Evolutionary conservation across 2,113 vertebrate genomes (phyloP), one percentile per base, ranked within the genome.

Genomic region (Conger conger): DNA sequence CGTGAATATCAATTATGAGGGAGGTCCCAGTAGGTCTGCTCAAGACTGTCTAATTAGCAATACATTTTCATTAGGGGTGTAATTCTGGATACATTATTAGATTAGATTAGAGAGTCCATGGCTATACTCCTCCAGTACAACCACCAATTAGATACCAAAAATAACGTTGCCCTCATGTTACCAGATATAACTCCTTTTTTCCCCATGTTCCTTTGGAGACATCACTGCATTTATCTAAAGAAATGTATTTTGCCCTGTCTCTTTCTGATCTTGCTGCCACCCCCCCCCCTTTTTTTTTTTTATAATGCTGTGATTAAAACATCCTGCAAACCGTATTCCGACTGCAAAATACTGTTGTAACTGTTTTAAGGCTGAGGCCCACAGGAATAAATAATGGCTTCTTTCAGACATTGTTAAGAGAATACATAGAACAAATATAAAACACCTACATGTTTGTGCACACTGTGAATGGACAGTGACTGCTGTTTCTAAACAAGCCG

Each of bases 371-470:
- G 45, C 45, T 50, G 45, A 13, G 57, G 23, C 57, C 57, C 57
- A 63, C 20, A 27, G 2, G 57, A 23, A 33, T n/a, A 33, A 73
- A 7, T 73, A 9, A 33, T 33, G 27, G 9, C 68, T 11, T n/a
- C 27, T 73, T 73, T 73, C 1, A 73, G 27, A 13, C n/a, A 30
- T 9, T 73, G n/a, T n/a, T 33, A 73, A 73, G 27, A 30, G 5
- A n/a, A 27, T 73, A 11, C 68, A 33, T 68, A n/a, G 16, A n/a
- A 4, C 60, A 30, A 15, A n/a, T 8, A 33, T 73, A 33, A 73
- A 73, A 63, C 57, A 38, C 42, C 79, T 81, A n/a, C 40, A 80
- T 80, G 79, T 38, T 53, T 50, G 79, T 30, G 42, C 27, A 15
- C 30, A 35, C 36, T 23, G 23, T 6, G 37, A 20, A 40, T 23